A percentile compares a stretch with the other conserved stretches of the same genome.
Conservation (phyloP, 2,888 invertebrate genomes). For the Andrena marginata region DNA sequence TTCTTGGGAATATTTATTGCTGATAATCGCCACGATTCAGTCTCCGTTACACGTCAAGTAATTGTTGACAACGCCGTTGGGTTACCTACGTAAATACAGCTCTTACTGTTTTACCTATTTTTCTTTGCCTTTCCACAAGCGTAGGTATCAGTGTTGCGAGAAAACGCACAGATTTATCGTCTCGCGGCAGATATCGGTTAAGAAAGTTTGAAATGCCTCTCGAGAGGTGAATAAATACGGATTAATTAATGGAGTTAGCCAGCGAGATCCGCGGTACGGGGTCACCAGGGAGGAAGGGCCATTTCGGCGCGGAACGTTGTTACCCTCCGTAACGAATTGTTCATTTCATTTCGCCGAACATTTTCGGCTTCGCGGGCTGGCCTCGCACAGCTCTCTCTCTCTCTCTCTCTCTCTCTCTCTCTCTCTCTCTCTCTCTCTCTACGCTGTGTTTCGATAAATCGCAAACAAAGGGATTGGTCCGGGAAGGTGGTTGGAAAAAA, state of each 20-base stretch:
- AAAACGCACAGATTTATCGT: conserved; percentile 34
- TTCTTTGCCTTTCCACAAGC: too few species aligned
- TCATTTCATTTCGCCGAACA: conserved; percentile 80
- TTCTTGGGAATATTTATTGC: too few species aligned
- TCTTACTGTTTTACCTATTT: too few species aligned
- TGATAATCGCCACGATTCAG: too few species aligned
- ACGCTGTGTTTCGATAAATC: conserved; percentile 68
- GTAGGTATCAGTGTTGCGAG: not conserved
- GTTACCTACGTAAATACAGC: too few species aligned
- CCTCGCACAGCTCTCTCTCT: conserved; percentile 51
- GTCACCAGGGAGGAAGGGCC: conserved; percentile 68
- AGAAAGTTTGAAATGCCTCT: conserved; percentile 66
- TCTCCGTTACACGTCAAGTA: too few species aligned
- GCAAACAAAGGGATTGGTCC: conserved; percentile 37
- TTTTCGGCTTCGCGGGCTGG: conserved; percentile 71
- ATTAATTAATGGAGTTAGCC: conserved; percentile 70
- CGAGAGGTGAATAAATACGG: conserved; percentile 70
- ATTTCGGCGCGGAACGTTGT: conserved; percentile 64
- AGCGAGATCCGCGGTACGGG: conserved; percentile 57
- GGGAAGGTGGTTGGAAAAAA: conserved; percentile 46
- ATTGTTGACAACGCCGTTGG: too few species aligned
- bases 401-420: too few species aligned
- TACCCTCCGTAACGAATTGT: conserved; percentile 78
- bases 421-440: conserved; percentile 49
- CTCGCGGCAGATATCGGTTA: conserved; percentile 42